phyloP scores from a whole-genome alignment of 2,797 vertebrate genomes.

The Anas capensis region DNA sequence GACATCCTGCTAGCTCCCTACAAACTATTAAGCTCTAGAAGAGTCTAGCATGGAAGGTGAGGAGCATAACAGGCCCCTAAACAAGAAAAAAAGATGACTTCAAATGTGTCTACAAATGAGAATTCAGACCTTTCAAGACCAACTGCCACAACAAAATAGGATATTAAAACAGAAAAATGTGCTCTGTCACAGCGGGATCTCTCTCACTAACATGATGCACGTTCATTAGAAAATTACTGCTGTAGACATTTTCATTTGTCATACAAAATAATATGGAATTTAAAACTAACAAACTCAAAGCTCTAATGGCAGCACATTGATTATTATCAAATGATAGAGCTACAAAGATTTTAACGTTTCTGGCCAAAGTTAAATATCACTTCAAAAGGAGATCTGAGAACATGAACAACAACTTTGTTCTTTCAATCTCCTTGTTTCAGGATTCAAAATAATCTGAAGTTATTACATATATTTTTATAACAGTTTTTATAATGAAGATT shows the following conservation, averaged over 20 bases:
- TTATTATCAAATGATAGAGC: background rate
- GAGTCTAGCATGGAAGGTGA: background rate
- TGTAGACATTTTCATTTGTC: background rate
- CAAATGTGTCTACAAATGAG: background rate
- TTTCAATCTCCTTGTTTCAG: background rate
- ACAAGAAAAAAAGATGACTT: background rate
- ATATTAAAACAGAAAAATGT: background rate
- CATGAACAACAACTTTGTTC: background rate
- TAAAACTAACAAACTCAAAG: background rate
- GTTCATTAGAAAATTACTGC: background rate
- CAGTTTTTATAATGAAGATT: background rate
- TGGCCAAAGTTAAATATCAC: background rate
- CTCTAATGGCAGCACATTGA: background rate
- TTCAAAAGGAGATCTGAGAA: background rate
- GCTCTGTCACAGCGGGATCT: background rate
- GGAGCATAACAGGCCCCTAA: rapidly evolving
- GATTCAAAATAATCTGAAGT: background rate
- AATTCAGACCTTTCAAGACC: background rate
- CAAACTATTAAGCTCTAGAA: background rate
- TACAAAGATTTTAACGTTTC: background rate
- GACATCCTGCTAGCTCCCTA: background rate
- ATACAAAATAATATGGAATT: background rate
- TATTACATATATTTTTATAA: background rate
- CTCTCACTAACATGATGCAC: background rate
- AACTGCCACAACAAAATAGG: background rate